A percentile compares a stretch with the other conserved stretches of the same genome.
phyloP scores from a whole-genome alignment of 2,797 vertebrate genomes.

The Poeciliopsis presidionis region DNA sequence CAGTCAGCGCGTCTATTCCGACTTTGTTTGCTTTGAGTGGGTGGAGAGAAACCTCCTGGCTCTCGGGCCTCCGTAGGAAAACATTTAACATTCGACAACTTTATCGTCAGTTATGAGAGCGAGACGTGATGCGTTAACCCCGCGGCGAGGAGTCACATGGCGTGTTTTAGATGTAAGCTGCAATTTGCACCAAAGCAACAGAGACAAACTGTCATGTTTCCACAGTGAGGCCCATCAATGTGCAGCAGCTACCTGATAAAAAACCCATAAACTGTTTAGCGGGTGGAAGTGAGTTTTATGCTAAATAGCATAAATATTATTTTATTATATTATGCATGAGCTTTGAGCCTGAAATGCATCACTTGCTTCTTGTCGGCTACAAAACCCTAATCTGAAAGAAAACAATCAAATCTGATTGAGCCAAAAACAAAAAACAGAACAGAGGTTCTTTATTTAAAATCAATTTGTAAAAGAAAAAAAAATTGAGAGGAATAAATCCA shows the following conservation, averaged over 20 bases:
- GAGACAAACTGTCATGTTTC: neutral
- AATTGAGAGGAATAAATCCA: neutral
- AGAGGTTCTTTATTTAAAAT: neutral
- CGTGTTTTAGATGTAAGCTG: conserved; percentile 18
- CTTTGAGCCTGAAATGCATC: neutral
- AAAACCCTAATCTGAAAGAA: neutral
- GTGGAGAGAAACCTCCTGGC: conserved; percentile 8
- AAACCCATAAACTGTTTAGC: neutral
- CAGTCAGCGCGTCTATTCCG: neutral
- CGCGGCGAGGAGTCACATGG: conserved; percentile 26
- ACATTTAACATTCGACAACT: conserved; percentile 14
- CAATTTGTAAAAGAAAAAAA: neutral
- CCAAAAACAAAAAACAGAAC: too few relatives aligned
- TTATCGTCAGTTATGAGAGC: conserved; percentile 28
- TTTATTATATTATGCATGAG: too few relatives aligned
- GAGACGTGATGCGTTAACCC: conserved; percentile 37
- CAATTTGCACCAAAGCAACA: neutral
- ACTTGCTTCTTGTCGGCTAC: neutral
- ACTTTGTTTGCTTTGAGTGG: conserved; percentile 6
- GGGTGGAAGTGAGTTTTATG: neutral
- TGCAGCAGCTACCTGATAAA: neutral
- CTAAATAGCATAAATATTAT: too few relatives aligned
- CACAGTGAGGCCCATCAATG: neutral
- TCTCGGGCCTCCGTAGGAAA: conserved; percentile 13
- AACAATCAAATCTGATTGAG: neutral